Evolutionary conservation across 2,888 invertebrate species (phyloP), one percentile per base, ranked within the genome.

Genomic region (Troglohyphantes excavatus): DNA sequence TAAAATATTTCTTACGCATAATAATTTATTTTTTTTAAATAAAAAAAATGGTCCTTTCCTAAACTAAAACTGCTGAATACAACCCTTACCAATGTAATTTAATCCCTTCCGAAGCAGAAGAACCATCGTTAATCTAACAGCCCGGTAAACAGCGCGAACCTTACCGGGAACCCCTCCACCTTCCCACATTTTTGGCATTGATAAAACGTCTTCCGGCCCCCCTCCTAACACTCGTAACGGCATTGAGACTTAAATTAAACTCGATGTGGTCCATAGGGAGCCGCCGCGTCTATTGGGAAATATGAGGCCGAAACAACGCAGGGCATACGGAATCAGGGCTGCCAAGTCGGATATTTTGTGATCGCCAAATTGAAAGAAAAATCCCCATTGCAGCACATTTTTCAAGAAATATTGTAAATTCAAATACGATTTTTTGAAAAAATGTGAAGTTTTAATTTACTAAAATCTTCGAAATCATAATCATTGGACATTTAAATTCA

Each of bases 211-310:
- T 68, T 53, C 46, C 21, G 11, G 70, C 33, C n/a, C 29, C 19
- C 53, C 11, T 23, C 61, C 61, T 19, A 19, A 76, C 59, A 17
- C 53, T 53, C 65, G 78, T 78, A 73, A 73, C 46, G 65, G 83
- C 72, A 83, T 83, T 29, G 73, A 73, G 83, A 73, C 83, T 78
- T 86, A 86, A 78, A 86, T 78, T 86, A 86, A 86, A 86, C 85
- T 86, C 59, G 85, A 86, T 68, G 68, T 70, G 76, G 85, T 78
- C 85, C 70, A 43, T 19, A 26, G 85, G 68, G 78, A 86, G 19
- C n/a, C 85, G 11, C 59, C 2, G n/a, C 39, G 76, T 68, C 85
- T 78, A 43, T 70, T 43, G 85, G 85, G 85, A 86, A 86, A 86
- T 86, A 86, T 86, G 70, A 63, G 78, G 78, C 19, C 19, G 78